Conservation (phyloP, 2,113 vertebrate species). For the Acanthochromis polyacanthus region DNA sequence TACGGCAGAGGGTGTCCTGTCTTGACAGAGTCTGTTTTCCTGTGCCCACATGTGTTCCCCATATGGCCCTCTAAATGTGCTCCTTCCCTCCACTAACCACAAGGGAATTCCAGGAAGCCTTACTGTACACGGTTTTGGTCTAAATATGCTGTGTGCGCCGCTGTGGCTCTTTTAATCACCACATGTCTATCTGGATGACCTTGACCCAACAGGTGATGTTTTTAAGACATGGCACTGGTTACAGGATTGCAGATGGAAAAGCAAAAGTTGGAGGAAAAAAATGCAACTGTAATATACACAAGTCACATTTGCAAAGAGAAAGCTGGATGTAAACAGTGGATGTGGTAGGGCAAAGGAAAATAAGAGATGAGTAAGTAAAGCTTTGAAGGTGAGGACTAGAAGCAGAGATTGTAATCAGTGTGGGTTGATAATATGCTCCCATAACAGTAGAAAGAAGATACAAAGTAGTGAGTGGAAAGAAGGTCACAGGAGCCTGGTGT, state of each 20-base stretch:
- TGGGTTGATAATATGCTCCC: not conserved
- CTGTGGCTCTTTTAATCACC: conserved; percentile 65
- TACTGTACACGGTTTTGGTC: conserved; percentile 64
- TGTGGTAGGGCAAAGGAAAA: not conserved
- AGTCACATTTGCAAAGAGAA: not conserved
- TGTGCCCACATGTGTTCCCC: conserved; percentile 75
- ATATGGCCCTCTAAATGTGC: conserved; percentile 70
- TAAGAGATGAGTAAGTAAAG: not conserved
- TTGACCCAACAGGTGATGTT: conserved; percentile 71
- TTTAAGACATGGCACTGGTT: conserved; percentile 16
- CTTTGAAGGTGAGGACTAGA: not conserved
- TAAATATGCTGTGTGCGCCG: conserved; percentile 52
- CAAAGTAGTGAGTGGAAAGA: not conserved
- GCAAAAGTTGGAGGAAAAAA: not conserved
- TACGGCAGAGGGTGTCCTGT: conserved; percentile 52
- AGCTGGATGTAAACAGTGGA: not conserved
- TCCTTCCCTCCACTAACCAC: conserved; percentile 70
- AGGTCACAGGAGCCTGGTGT: not conserved
- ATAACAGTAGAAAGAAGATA: not conserved
- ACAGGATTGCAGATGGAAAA: conserved; percentile 4
- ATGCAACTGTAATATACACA: not conserved
- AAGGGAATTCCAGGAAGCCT: conserved; percentile 72
- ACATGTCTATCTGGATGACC: conserved; percentile 50
- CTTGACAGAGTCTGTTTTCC: conserved; percentile 60
- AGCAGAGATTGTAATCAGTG: conserved; percentile 11